Percentiles rank a stretch among this genome's conserved stretches.
These are phyloP conservation scores for Acanthis flammea DNA, from an alignment of 2,797 vertebrate species.

Conservation along the genomic window DNA sequence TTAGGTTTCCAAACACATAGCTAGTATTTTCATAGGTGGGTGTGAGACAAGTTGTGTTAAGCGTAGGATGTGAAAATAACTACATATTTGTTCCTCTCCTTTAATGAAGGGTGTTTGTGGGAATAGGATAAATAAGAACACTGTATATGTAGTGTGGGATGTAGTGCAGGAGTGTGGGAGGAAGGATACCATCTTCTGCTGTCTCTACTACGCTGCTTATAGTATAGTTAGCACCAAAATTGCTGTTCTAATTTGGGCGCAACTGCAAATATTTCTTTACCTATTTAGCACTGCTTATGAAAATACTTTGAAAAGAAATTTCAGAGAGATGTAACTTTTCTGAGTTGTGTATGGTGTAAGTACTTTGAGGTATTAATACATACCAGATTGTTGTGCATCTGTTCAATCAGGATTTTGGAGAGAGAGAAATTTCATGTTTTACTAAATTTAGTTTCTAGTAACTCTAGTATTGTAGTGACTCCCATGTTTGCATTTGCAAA, in stretches of 20 bases:
- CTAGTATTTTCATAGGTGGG: background rate
- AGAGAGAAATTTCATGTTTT: background rate
- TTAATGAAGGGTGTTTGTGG: background rate
- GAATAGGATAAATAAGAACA: background rate
- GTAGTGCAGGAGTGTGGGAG: background rate
- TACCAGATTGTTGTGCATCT: background rate
- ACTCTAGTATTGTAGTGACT: background rate
- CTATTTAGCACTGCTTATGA: background rate
- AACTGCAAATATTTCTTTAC: background rate
- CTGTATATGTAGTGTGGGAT: background rate
- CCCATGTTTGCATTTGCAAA: background rate
- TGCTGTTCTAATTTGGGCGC: background rate
- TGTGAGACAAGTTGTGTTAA: background rate
- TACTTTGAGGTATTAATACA: background rate
- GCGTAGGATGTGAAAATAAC: constrained; percentile 18
- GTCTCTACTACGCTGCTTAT: background rate
- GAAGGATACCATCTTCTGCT: background rate
- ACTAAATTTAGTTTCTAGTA: background rate
- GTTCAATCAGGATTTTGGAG: background rate
- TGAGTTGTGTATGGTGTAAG: background rate
- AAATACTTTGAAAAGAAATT: background rate
- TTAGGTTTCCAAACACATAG: background rate
- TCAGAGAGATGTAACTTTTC: background rate
- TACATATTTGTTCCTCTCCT: background rate
- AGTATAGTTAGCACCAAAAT: background rate